Evolutionary conservation across 2,797 vertebrate species (phyloP).

Genomic region (Epinephelus coioides): DNA sequence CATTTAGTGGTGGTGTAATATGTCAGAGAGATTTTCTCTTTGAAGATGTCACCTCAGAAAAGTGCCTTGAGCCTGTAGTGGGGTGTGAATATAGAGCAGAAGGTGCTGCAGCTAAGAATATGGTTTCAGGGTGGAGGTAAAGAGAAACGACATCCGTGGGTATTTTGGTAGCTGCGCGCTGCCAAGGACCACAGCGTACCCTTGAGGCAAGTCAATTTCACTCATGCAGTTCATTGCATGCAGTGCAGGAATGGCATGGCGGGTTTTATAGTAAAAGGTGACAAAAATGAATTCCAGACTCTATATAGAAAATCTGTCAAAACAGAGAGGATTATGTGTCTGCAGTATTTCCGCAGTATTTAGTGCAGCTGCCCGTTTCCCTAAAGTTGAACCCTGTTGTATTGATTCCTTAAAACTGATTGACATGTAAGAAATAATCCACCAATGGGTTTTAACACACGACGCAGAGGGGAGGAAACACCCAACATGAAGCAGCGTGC

Average conservation of each 20-base stretch:
- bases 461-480: conserved; percentile 1
- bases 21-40: conserved; percentile 51
- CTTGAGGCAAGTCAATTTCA: conserved; percentile 5
- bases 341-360: background rate
- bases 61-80: conserved; percentile 22
- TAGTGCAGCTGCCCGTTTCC: background rate
- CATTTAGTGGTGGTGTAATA: conserved; percentile 53
- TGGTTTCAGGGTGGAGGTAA: background rate
- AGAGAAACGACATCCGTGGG: background rate
- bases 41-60: conserved; percentile 50
- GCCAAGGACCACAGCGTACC: background rate
- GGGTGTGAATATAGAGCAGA: conserved; percentile 39
- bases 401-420: conserved; percentile 33
- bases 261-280: background rate
- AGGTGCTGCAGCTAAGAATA: conserved; percentile 11
- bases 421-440: conserved; percentile 52
- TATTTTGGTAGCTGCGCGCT: background rate
- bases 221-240: background rate
- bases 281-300: conserved; percentile 4
- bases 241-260: background rate
- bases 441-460: conserved; percentile 30
- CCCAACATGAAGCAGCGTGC: conserved; percentile 23
- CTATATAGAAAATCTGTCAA: background rate
- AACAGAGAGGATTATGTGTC: conserved; percentile 17
- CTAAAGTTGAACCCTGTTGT: conserved; percentile 8